phyloP scores from a whole-genome alignment of 2,113 vertebrate genomes.

The Xiphorhynchus elegans region DNA sequence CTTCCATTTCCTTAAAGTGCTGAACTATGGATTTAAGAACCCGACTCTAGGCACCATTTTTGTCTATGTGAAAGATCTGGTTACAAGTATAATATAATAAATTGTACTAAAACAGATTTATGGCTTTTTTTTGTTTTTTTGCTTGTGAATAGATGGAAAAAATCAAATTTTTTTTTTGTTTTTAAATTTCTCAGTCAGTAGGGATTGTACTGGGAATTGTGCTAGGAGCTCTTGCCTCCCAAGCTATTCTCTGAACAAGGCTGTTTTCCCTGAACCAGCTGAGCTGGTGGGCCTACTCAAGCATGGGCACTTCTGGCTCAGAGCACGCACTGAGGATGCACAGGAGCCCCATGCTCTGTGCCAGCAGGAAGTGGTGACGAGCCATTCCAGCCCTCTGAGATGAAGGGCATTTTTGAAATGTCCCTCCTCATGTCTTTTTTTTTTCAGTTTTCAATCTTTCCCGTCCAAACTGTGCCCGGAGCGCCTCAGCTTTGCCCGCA shows the following conservation, averaged over 20 bases:
- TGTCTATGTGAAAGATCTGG: neutral
- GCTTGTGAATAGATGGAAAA: slow-evolving; percentile 34
- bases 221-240: neutral
- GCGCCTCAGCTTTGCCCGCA: neutral
- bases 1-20: neutral
- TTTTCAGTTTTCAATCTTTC: neutral
- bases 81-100: slow-evolving; percentile 52
- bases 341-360: neutral
- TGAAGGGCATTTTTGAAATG: neutral
- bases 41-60: neutral
- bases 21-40: slow-evolving; percentile 18
- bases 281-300: neutral
- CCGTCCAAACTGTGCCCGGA: neutral
- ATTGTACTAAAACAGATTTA: slow-evolving; percentile 33
- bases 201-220: neutral
- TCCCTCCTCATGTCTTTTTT: neutral
- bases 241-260: neutral
- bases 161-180: neutral
- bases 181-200: neutral
- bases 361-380: neutral
- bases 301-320: neutral
- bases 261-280: neutral
- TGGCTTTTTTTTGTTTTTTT: neutral
- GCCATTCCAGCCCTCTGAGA: neutral
- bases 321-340: neutral